Evolutionary conservation across 2,888 invertebrate genomes (phyloP), one percentile per base, ranked within the genome.

Genomic region (Thymelicus sylvestris): DNA sequence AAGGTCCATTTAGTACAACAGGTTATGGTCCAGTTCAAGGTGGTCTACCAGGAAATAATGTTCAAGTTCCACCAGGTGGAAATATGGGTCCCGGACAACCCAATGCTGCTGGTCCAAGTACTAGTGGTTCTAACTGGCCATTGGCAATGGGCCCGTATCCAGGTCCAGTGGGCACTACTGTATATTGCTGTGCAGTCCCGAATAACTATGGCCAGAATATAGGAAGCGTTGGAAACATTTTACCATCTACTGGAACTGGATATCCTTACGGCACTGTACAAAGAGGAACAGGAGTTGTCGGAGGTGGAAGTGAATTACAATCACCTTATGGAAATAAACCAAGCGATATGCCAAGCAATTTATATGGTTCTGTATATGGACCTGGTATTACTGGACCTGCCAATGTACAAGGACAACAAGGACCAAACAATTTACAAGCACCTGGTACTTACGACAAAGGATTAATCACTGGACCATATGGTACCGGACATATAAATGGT

Each of bases 171-270:
- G 79, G 79, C 5, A 76, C 61, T 44, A 76, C 64, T 62, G 73
- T 76, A 50, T 76, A 75, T 66, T 78, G 79, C 64, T 78, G 79
- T 70, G 70, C 74, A 41, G 66, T 76, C 15, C 78, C 79, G 8
- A 75, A 72, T 55, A 66, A 57, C 24, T 67, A 68, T 13, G 68
- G 63, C 6, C 71, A 63, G 44, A 62, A 44, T n/a, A 15, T 47
- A 12, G 61, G 39, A 52, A 50, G 0, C 15, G 72, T 66, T 59
- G 66, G 65, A 38, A 68, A 69, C 48, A 8, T 61, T 15, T 71
- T 67, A 67, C 65, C 74, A 41, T 39, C 52, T 62, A 13, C 60
- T 61, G 62, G 68, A 55, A 68, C 66, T 67, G 62, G 48, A 67
- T 67, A 62, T 48, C 67, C 66, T 38, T 67, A 73, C 41, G 69